Conservation (phyloP, 2,888 invertebrate species). For the Galerucella calmariensis region DNA sequence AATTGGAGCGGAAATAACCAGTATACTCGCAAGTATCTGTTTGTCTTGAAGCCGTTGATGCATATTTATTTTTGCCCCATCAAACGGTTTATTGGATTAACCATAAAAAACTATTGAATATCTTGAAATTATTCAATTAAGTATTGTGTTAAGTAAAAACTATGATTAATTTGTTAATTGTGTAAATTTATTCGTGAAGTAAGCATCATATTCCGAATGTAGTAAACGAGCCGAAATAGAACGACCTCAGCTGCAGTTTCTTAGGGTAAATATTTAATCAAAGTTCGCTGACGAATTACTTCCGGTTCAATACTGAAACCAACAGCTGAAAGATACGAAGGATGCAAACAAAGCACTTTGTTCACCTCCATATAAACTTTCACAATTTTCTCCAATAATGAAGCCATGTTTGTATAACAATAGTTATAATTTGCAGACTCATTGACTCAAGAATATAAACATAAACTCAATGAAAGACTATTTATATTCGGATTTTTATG, state of each 20-base stretch:
- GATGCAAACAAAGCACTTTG: slow-evolving; percentile 19
- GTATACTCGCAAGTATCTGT: too few relatives aligned
- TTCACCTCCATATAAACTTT: slow-evolving; percentile 19
- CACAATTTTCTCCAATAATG: slow-evolving; percentile 29
- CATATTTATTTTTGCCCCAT: too few relatives aligned
- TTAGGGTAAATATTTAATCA: slow-evolving; percentile 34
- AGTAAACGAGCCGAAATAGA: background rate
- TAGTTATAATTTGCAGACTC: slow-evolving; percentile 35
- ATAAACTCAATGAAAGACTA: background rate
- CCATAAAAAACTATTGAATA: too few relatives aligned
- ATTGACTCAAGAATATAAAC: slow-evolving; percentile 9
- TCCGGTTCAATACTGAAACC: slow-evolving; percentile 32
- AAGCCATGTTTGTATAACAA: slow-evolving; percentile 32
- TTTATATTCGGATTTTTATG: too few relatives aligned
- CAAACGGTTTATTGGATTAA: too few relatives aligned
- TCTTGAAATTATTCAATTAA: too few relatives aligned
- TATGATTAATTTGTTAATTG: too few relatives aligned
- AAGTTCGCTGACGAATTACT: slow-evolving; percentile 29
- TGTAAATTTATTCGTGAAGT: background rate
- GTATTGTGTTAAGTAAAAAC: too few relatives aligned
- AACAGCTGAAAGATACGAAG: slow-evolving; percentile 20
- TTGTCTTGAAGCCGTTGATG: too few relatives aligned
- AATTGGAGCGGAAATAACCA: too few relatives aligned
- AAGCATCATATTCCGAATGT: background rate
- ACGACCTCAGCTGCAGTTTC: slow-evolving; percentile 33